Evolutionary conservation across 2,888 invertebrate genomes (phyloP), one percentile per base, ranked within the genome.

Genomic region (Archips xylosteana): DNA sequence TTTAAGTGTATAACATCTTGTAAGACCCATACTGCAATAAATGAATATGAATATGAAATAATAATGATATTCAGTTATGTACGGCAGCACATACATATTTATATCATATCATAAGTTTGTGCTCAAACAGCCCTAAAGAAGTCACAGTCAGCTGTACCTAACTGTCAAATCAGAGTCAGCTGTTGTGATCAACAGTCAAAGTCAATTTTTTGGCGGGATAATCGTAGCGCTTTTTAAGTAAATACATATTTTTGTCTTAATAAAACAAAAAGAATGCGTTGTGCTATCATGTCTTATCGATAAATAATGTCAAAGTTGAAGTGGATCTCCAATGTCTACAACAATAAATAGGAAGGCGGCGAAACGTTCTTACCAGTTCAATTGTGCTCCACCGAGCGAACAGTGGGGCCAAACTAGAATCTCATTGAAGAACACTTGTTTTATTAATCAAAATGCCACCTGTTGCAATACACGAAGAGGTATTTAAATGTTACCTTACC

Each of bases 391-490:
- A 78, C 82, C 78, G 76, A 76, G 80, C 74, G 84, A 78, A 74
- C 80, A 82, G 87, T 83, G 83, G 82, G 75, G 72, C 78, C 76
- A 66, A 42, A 63, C 13, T 65, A 57, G 73, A 67, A 54, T 70
- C 69, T 77, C 45, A 70, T 75, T 62, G 51, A 66, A 54, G 71
- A 62, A 68, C 75, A 65, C 71, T 60, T 42, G 59, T 60, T 61
- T 63, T 60, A 36, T 70, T 68, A 62, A 71, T 45, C 65, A 81
- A 80, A 75, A 94, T 95, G 94, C 94, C 94, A 77, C 94, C 94
- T 69, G 87, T 94, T 76, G 90, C 94, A 42, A 84, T 94, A 76
- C 88, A 89, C n/a, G 86, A 90, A 59, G 92, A 93, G 87, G 94
- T 94, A 83, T 85, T 61, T 65, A 60, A 68, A 23, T 9, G 42